Conservation (phyloP, 2,797 vertebrate species). For the Neosilurus hyrtlii region DNA sequence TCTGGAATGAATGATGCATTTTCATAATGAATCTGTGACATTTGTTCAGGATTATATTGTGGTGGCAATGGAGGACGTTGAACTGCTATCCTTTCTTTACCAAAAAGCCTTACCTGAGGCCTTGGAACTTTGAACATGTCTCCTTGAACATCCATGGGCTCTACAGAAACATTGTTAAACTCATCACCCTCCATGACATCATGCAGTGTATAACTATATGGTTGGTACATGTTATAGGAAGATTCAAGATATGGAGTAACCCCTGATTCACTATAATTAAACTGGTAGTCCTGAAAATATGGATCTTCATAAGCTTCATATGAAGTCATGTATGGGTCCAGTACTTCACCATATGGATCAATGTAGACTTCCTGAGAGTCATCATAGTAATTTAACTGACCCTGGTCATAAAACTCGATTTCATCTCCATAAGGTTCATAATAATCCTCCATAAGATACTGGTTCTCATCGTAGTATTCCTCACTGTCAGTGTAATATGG, state of each 20-base stretch:
- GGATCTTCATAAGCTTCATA: slow-evolving; percentile 33
- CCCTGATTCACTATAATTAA: slow-evolving; percentile 72
- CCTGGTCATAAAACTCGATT: slow-evolving; percentile 59
- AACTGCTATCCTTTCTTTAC: slow-evolving; percentile 85
- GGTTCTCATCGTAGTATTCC: slow-evolving; percentile 64
- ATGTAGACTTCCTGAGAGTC: slow-evolving; percentile 59
- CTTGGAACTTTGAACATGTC: slow-evolving; percentile 87
- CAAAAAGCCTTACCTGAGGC: slow-evolving; percentile 92
- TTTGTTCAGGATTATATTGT: slow-evolving; percentile 73
- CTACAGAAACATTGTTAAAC: slow-evolving; percentile 48
- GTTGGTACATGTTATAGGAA: slow-evolving; percentile 76
- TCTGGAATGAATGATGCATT: slow-evolving; percentile 60
- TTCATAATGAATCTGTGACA: slow-evolving; percentile 85
- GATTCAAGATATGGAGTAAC: slow-evolving; percentile 69
- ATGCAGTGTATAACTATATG: slow-evolving; percentile 77
- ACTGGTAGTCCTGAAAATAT: slow-evolving; percentile 65
- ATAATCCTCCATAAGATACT: slow-evolving; percentile 59
- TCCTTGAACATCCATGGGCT: slow-evolving; percentile 56
- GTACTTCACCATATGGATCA: slow-evolving; percentile 60
- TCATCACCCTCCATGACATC: slow-evolving; percentile 73
- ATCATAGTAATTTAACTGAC: slow-evolving; percentile 65
- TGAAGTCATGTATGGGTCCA: slow-evolving; percentile 47
- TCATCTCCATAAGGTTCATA: slow-evolving; percentile 63
- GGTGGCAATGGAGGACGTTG: slow-evolving; percentile 77
- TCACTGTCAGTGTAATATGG: slow-evolving; percentile 53